Conservation (phyloP, 2,113 vertebrate species). For the Aviceda subcristata region DNA sequence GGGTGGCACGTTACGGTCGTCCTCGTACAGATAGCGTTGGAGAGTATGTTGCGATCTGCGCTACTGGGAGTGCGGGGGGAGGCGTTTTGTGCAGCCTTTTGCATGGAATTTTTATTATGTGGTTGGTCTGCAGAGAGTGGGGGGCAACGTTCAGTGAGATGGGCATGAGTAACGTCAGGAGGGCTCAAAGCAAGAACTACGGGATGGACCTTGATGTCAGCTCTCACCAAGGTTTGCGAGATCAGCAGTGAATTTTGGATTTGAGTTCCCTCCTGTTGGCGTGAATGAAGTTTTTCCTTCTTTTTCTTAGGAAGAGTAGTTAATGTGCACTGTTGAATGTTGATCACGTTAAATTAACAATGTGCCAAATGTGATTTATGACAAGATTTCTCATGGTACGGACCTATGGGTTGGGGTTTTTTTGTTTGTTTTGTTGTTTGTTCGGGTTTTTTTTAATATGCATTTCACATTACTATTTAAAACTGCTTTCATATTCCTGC, state of each 20-base stretch:
- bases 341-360: background rate
- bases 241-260: background rate
- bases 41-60: background rate
- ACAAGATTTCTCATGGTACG: background rate
- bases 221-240: background rate
- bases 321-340: background rate
- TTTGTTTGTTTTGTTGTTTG: background rate
- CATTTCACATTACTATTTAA: background rate
- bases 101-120: background rate
- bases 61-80: background rate
- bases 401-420: background rate
- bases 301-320: background rate
- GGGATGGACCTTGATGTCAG: background rate
- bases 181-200: background rate
- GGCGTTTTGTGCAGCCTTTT: background rate
- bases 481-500: background rate
- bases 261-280: background rate
- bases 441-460: background rate
- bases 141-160: background rate
- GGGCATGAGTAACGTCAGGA: background rate
- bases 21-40: background rate
- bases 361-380: background rate
- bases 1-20: background rate
- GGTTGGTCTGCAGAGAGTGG: background rate
- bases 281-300: background rate